phyloP scores from a whole-genome alignment of 1,140 invertebrate genomes.

The Sinonovacula constricta region DNA sequence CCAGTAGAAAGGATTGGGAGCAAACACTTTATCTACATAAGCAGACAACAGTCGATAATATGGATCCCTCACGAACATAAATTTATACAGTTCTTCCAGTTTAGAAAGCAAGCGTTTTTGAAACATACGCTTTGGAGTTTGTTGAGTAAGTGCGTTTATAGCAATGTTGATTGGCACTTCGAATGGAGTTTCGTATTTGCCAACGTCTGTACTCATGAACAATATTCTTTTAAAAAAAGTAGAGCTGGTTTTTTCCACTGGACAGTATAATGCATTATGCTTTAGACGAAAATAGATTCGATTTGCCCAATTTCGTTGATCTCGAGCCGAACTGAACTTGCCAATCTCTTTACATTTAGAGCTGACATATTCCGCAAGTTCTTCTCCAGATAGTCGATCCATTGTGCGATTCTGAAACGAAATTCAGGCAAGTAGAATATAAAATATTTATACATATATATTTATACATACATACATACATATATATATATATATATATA shows the following conservation, averaged over 20 bases:
- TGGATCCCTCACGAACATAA: conserved; percentile 38
- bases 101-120: no score
- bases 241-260: conserved; percentile 26
- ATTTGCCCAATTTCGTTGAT: background rate
- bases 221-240: conserved; percentile 23
- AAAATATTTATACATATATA: no score
- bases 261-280: conserved; percentile 15
- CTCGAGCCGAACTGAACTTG: no score
- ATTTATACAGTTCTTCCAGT: conserved; percentile 1
- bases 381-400: no score
- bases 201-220: background rate
- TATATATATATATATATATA: no score
- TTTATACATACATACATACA: no score
- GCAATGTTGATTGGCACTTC: conserved; percentile 15
- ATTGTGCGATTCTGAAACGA: no score
- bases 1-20: conserved; percentile 27
- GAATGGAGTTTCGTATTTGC: background rate
- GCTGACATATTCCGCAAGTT: no score
- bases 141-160: background rate
- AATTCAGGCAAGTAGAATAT: no score
- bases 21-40: conserved; percentile 37
- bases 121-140: background rate
- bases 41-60: conserved; percentile 25
- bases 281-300: conserved; percentile 2
- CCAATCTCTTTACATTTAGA: no score